Evolutionary conservation across 30 jellyfish, hydroid and myxozoan species (phyloP).

Genomic region (Chironex yamaguchii): DNA sequence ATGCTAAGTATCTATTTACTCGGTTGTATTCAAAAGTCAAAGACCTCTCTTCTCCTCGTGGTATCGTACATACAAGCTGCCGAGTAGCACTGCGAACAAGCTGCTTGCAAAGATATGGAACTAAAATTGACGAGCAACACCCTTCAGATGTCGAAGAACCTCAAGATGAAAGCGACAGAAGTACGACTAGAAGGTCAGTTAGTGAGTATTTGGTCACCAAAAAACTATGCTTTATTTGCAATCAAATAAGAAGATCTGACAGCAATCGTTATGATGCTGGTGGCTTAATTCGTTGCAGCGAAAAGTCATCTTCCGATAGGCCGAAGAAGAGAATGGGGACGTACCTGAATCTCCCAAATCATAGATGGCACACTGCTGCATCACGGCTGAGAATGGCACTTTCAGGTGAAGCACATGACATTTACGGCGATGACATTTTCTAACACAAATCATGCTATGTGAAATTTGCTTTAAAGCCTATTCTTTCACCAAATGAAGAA

Average conservation of each 20-base stretch:
- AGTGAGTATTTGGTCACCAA: too few relatives aligned
- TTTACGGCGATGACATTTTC: conserved; percentile 2
- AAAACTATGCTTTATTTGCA: neutral
- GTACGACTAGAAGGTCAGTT: too few relatives aligned
- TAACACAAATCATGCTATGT: conserved; percentile 21
- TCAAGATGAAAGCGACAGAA: too few relatives aligned
- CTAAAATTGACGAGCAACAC: too few relatives aligned
- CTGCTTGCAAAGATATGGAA: too few relatives aligned
- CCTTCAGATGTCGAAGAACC: too few relatives aligned
- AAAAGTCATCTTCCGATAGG: neutral
- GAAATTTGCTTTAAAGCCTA: neutral
- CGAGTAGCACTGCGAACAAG: too few relatives aligned
- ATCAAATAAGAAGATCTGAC: neutral
- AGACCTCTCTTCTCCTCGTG: too few relatives aligned
- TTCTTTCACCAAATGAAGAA: too few relatives aligned
- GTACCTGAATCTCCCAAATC: neutral
- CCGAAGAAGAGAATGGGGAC: neutral
- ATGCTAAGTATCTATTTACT: too few relatives aligned
- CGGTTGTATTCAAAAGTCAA: too few relatives aligned
- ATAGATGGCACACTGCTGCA: conserved; percentile 1
- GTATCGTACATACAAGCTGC: too few relatives aligned
- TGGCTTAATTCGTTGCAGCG: conserved; percentile 10
- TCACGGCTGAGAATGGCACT: neutral
- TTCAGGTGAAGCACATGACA: conserved; percentile 2
- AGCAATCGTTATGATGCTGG: neutral